These are phyloP conservation scores for Eurois occulta DNA, from an alignment of 2,888 invertebrate genomes.

Conservation along the genomic window DNA sequence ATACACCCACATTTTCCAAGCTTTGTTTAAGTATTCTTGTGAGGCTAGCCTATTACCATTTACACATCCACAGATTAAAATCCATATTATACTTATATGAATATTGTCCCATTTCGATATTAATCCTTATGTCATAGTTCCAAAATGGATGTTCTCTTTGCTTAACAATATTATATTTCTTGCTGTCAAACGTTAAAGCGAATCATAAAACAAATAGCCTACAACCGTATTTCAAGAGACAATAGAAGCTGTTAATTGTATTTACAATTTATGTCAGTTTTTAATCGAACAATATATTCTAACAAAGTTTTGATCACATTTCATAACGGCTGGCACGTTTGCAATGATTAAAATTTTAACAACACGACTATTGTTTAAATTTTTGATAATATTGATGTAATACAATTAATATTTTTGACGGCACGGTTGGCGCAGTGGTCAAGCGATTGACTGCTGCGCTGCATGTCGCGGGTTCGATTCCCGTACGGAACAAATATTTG, in stretches of 20 bases:
- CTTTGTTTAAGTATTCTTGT: not conserved
- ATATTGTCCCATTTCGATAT: not conserved
- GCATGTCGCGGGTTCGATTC: too few species aligned
- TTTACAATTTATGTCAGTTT: conserved; percentile 48
- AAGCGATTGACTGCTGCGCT: too few species aligned
- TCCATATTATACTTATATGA: not conserved
- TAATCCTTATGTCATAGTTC: not conserved
- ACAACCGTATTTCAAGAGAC: conserved; percentile 25
- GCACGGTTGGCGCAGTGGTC: too few species aligned
- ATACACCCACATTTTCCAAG: not conserved
- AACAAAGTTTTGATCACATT: conserved; percentile 55
- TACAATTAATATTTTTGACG: too few species aligned
- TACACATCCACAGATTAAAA: not conserved
- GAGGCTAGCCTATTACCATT: not conserved
- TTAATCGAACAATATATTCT: conserved; percentile 38
- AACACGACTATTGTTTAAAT: conserved; percentile 37
- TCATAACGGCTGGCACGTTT: conserved; percentile 26
- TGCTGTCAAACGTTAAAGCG: not conserved
- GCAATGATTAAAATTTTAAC: conserved; percentile 17
- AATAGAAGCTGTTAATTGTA: conserved; percentile 29
- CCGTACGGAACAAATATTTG: too few species aligned
- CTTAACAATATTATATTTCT: not conserved
- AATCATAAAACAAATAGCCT: conserved; percentile 21
- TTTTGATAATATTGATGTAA: conserved; percentile 7
- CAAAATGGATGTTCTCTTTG: not conserved